Conservation (phyloP, 1,140 invertebrate species). For the Nasonia longicornis region DNA sequence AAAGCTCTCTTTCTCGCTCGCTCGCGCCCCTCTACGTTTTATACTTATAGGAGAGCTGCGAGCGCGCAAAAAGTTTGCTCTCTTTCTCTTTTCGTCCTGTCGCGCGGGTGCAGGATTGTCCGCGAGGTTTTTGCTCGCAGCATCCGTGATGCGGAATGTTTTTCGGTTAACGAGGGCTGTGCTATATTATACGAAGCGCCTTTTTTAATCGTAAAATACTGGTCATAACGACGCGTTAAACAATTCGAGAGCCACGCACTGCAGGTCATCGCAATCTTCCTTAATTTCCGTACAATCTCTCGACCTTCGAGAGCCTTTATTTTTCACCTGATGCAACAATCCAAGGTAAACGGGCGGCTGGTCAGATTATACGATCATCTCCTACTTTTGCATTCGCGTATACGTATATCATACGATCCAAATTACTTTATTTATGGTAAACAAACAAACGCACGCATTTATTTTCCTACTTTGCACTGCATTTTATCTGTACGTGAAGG, state of each 20-base stretch:
- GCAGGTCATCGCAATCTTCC: background rate
- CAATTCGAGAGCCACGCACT: too few relatives aligned
- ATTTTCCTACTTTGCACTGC: too few relatives aligned
- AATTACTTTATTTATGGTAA: background rate
- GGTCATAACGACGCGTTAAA: too few relatives aligned
- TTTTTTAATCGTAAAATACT: too few relatives aligned
- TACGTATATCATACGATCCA: background rate
- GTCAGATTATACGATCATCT: too few relatives aligned
- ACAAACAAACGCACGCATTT: background rate
- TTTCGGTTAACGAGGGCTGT: too few relatives aligned
- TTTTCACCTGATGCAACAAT: background rate
- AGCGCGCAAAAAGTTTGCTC: background rate
- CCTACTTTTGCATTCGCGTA: background rate
- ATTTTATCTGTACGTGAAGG: too few relatives aligned
- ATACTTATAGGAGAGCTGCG: background rate
- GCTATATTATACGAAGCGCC: too few relatives aligned
- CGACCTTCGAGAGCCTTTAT: background rate
- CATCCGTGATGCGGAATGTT: background rate
- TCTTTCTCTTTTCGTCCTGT: slow-evolving; percentile 3
- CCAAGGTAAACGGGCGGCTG: too few relatives aligned
- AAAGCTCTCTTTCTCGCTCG: slow-evolving; percentile 31
- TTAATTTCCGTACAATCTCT: background rate
- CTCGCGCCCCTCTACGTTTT: background rate
- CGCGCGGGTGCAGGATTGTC: background rate
- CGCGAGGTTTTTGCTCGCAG: background rate